Conservation (phyloP, 2,797 vertebrate genomes). For the Chelon labrosus region DNA sequence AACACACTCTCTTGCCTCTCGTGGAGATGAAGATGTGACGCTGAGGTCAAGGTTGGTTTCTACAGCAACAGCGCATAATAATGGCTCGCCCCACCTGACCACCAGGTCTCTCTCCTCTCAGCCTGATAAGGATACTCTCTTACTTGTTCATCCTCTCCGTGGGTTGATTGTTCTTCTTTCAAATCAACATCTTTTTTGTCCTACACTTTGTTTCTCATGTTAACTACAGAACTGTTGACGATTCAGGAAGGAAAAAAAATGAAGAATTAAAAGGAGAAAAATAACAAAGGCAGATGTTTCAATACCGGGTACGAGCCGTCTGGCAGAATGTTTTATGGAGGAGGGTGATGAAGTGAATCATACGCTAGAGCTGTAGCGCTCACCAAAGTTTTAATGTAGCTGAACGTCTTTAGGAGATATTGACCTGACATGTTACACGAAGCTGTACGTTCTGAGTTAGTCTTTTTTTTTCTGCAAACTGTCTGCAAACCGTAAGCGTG, state of each 20-base stretch:
- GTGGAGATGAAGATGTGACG: conserved; percentile 60
- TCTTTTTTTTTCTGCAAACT: not conserved
- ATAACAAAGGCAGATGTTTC: not conserved
- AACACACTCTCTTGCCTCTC: conserved; percentile 33
- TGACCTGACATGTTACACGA: not conserved
- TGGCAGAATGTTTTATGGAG: not conserved
- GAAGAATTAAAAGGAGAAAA: not conserved
- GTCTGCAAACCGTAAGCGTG: not conserved
- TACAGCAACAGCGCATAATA: conserved; percentile 66
- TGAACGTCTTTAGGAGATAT: not conserved
- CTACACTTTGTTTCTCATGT: not conserved
- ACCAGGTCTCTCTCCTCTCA: conserved; percentile 32
- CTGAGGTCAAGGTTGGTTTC: conserved; percentile 70
- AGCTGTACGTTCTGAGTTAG: not conserved
- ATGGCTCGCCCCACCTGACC: conserved; percentile 58
- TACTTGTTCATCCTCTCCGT: not conserved
- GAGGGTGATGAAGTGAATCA: conserved; percentile 1
- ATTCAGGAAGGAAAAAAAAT: no score
- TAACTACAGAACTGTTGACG: not conserved
- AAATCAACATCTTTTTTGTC: not conserved
- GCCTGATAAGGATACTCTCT: conserved; percentile 16
- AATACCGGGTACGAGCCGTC: not conserved
- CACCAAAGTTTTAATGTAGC: not conserved
- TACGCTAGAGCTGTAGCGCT: not conserved
- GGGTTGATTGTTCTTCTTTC: conserved; percentile 18